A percentile compares a stretch with the other conserved stretches of the same genome.
Conservation (phyloP, 2,888 invertebrate species). For the Sisyra nigra region DNA sequence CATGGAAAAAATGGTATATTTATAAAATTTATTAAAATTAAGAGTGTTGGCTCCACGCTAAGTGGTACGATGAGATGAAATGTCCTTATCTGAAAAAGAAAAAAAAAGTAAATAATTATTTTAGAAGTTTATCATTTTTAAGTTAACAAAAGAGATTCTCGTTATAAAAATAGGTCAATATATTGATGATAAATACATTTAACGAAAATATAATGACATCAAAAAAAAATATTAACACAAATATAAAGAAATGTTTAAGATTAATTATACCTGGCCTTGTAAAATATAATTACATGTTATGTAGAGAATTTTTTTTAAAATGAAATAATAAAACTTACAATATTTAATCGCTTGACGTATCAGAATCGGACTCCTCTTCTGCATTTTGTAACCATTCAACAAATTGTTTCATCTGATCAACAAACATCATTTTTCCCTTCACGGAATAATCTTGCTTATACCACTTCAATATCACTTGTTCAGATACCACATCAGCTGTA, state of each 20-base stretch:
- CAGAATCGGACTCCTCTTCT: slow-evolving; percentile 66
- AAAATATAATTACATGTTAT: too few species aligned
- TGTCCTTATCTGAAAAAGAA: slow-evolving; percentile 1
- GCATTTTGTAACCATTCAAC: slow-evolving; percentile 96
- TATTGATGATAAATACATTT: too few species aligned
- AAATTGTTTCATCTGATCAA: slow-evolving; percentile 96
- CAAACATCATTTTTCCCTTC: slow-evolving; percentile 95
- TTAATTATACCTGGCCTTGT: too few species aligned
- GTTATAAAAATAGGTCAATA: too few species aligned
- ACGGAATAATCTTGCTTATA: slow-evolving; percentile 84
- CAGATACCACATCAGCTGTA: slow-evolving; percentile 78
- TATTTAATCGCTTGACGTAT: slow-evolving; percentile 25
- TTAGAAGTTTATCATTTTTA: too few species aligned
- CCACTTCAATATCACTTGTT: slow-evolving; percentile 93
- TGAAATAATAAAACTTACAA: slow-evolving; percentile 12
- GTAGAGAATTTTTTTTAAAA: not conserved
- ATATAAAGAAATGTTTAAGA: not conserved
- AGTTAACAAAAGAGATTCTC: too few species aligned
- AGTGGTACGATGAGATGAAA: slow-evolving; percentile 2
- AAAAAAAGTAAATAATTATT: not conserved
- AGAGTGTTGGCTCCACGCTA: slow-evolving; percentile 8
- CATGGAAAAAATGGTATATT: slow-evolving; percentile 9
- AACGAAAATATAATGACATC: not conserved
- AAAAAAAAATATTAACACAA: not conserved
- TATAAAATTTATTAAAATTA: slow-evolving; percentile 7